Conservation (phyloP, 2,113 vertebrate species). For the Chrysochloris asiatica region DNA sequence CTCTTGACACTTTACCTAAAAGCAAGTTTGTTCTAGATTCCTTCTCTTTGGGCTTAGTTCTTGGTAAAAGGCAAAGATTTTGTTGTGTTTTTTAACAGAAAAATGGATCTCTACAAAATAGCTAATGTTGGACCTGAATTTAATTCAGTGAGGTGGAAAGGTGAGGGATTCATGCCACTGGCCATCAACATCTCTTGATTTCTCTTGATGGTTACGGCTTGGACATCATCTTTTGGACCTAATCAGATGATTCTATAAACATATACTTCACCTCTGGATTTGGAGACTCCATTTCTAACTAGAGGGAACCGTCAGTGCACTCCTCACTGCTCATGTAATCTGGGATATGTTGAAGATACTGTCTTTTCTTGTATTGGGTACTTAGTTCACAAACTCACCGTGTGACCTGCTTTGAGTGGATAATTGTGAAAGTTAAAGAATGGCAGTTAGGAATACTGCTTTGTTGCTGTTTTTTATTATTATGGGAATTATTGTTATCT, state of each 20-base stretch:
- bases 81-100: neutral
- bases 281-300: neutral
- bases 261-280: neutral
- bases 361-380: neutral
- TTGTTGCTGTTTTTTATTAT: neutral
- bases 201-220: neutral
- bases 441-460: no score
- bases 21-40: neutral
- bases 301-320: neutral
- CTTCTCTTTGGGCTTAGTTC: neutral
- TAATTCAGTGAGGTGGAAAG: slow-evolving; percentile 17
- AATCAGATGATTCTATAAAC: neutral
- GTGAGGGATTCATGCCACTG: neutral
- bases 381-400: neutral
- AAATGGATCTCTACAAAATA: slow-evolving; percentile 5
- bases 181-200: neutral
- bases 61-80: slow-evolving; percentile 35
- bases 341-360: neutral
- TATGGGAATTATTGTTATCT: neutral
- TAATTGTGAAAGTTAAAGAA: neutral
- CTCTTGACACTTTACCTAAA: neutral
- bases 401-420: neutral
- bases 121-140: neutral
- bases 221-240: neutral
- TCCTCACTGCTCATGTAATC: neutral